These are phyloP conservation scores for Catharus fuscescens DNA, from an alignment of 2,113 vertebrate species.

Conservation along the genomic window DNA sequence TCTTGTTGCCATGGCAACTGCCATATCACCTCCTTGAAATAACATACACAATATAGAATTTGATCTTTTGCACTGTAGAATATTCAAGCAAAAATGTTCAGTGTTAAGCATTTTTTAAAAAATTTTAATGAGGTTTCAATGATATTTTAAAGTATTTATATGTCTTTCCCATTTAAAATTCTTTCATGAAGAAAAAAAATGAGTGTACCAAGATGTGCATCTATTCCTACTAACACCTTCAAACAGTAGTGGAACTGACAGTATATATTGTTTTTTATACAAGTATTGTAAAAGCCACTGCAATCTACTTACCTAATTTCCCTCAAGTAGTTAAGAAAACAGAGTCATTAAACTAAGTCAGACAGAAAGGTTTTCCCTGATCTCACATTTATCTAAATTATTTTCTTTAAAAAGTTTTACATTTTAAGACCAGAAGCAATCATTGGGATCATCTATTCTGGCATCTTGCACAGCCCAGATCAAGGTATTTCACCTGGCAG, in stretches of 20 bases:
- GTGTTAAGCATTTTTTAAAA: neutral
- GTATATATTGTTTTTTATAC: neutral
- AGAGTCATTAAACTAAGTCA: neutral
- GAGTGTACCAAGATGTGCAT: neutral
- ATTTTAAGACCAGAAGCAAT: neutral
- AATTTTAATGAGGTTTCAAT: constrained; percentile 1
- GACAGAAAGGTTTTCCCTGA: neutral
- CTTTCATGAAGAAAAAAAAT: neutral
- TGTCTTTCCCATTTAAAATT: neutral
- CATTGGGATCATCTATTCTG: neutral
- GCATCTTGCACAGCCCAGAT: neutral
- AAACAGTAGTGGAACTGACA: neutral
- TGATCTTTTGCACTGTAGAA: constrained; percentile 31
- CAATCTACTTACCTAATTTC: neutral
- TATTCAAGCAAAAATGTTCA: constrained; percentile 1
- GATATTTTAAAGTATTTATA: neutral
- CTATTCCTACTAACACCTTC: neutral
- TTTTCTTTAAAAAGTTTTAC: neutral
- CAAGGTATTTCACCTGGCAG: neutral
- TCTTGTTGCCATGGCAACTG: constrained; percentile 1
- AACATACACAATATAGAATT: neutral
- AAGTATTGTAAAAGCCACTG: neutral
- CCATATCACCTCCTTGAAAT: constrained; percentile 34
- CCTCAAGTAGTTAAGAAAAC: neutral
- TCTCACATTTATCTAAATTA: neutral